These are phyloP conservation scores for Trogon melanurus DNA, from an alignment of 2,113 vertebrate genomes.

Conservation along the genomic window DNA sequence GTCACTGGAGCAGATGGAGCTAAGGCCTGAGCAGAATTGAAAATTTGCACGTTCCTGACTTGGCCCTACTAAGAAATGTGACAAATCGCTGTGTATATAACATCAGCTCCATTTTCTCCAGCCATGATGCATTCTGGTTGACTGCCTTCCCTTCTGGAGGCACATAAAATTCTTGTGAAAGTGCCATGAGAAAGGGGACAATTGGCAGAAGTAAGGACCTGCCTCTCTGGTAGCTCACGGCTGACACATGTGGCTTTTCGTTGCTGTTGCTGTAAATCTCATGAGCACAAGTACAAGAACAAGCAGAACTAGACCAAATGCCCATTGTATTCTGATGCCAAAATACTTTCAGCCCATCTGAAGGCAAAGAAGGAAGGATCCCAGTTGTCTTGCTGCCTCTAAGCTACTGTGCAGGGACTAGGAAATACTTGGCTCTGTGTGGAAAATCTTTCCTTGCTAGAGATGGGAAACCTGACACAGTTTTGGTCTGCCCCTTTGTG, in stretches of 20 bases:
- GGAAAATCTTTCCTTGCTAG: neutral
- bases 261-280: neutral
- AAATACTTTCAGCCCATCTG: neutral
- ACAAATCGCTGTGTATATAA: neutral
- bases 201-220: neutral
- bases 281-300: neutral
- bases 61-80: neutral
- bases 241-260: rapidly evolving
- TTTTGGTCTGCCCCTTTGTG: neutral
- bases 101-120: neutral
- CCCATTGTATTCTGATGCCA: neutral
- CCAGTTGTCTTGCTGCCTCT: neutral
- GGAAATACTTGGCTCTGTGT: neutral
- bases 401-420: rapidly evolving
- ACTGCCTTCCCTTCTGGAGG: neutral
- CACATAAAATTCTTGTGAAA: neutral
- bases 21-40: neutral
- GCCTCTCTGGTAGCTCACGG: neutral
- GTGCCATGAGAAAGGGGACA: neutral
- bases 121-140: neutral
- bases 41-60: neutral
- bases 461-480: neutral
- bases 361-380: neutral
- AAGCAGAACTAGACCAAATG: neutral
- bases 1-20: neutral